Conservation (phyloP, 2,888 invertebrate genomes). For the Heliconius ismenius region DNA sequence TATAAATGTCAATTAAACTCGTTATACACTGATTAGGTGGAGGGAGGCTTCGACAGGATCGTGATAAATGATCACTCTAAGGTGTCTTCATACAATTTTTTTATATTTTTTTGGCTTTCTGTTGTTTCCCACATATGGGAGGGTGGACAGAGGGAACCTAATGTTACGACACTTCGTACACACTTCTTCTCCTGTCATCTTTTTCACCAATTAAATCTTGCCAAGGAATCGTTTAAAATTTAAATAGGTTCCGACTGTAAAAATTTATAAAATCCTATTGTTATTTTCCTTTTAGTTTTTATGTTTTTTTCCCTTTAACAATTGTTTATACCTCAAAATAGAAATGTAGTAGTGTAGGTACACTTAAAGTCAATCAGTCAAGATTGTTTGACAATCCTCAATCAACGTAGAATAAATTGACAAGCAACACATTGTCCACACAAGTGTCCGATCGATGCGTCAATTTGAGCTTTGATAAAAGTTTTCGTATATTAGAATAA, state of each 20-base stretch:
- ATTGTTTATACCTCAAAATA: not conserved
- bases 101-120: not conserved
- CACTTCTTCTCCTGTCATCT: no score
- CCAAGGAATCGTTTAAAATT: no score
- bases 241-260: no score
- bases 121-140: not conserved
- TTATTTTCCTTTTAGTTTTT: no score
- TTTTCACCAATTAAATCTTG: no score
- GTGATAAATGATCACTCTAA: constrained; percentile 46
- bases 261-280: no score
- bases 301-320: not conserved
- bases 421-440: not conserved
- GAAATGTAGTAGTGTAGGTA: not conserved
- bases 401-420: not conserved
- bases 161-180: not conserved
- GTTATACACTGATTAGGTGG: constrained; percentile 47
- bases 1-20: constrained; percentile 44
- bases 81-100: constrained; percentile 26
- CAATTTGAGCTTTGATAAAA: not conserved
- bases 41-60: constrained; percentile 46
- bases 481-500: not conserved
- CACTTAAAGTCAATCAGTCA: constrained; percentile 13
- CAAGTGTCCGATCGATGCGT: not conserved
- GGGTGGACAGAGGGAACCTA: not conserved
- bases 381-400: constrained; percentile 3